These are phyloP conservation scores for Drosophila sulfurigaster DNA, from an alignment of 1,140 invertebrate genomes.

Conservation along the genomic window DNA sequence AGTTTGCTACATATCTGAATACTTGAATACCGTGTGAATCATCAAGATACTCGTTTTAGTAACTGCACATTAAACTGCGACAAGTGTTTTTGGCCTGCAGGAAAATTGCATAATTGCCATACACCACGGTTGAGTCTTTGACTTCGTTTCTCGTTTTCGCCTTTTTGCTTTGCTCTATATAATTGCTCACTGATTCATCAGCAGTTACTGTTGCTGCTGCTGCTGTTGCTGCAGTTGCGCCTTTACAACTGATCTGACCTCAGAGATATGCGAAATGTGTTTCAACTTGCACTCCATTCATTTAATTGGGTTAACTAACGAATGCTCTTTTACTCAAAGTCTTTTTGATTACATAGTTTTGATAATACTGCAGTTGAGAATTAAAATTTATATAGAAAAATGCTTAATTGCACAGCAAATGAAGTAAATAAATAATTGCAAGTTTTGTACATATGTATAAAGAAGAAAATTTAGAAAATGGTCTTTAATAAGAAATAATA, in stretches of 20 bases:
- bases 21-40: slow-evolving; percentile 43
- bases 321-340: background rate
- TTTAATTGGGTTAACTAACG: background rate
- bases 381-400: too few relatives aligned
- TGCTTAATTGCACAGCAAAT: too few relatives aligned
- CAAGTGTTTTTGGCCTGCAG: slow-evolving; percentile 63
- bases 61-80: slow-evolving; percentile 64
- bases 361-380: background rate
- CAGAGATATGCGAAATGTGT: slow-evolving; percentile 15
- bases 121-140: slow-evolving; percentile 20
- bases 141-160: background rate
- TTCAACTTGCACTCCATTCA: slow-evolving; percentile 13
- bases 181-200: slow-evolving; percentile 34
- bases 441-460: too few relatives aligned
- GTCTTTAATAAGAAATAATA: too few relatives aligned
- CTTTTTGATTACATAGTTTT: background rate
- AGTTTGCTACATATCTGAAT: slow-evolving; percentile 48
- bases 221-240: background rate
- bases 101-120: slow-evolving; percentile 75
- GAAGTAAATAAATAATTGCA: too few relatives aligned
- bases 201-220: background rate
- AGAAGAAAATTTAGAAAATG: too few relatives aligned
- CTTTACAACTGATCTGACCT: slow-evolving; percentile 10
- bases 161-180: slow-evolving; percentile 2
- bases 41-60: slow-evolving; percentile 38